A percentile compares a stretch with the other conserved stretches of the same genome.
These are phyloP conservation scores for Campaea margaritaria DNA, from an alignment of 2,888 invertebrate species.

Conservation along the genomic window DNA sequence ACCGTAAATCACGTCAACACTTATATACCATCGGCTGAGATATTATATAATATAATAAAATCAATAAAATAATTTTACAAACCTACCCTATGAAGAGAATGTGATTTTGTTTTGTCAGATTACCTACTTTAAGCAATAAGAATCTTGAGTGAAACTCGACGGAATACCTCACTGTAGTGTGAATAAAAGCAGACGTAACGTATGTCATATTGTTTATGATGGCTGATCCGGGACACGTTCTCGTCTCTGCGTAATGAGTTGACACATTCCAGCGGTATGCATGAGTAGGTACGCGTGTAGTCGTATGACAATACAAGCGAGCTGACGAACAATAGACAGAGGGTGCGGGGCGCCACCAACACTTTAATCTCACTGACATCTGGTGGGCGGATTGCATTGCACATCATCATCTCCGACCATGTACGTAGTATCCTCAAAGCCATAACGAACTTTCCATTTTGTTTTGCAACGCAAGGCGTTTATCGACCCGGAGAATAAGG, in stretches of 20 bases:
- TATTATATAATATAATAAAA: no score
- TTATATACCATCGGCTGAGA: no score
- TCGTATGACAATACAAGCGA: slow-evolving; percentile 31
- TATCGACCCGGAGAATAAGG: slow-evolving; percentile 69
- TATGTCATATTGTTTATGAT: background rate
- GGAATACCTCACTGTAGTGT: no score
- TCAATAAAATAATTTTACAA: no score
- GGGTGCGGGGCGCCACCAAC: slow-evolving; percentile 66
- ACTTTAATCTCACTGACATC: slow-evolving; percentile 64
- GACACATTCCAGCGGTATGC: slow-evolving; percentile 52
- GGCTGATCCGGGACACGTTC: slow-evolving; percentile 7
- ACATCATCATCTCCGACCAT: slow-evolving; percentile 75
- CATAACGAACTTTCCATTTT: slow-evolving; percentile 75
- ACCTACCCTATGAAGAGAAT: no score
- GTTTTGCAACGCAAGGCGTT: slow-evolving; percentile 71
- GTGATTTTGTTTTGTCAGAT: no score
- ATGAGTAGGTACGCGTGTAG: slow-evolving; percentile 20
- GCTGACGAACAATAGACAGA: slow-evolving; percentile 61
- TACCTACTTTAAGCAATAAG: no score
- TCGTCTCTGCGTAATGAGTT: slow-evolving; percentile 22
- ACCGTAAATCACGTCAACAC: no score
- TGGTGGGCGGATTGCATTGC: slow-evolving; percentile 74
- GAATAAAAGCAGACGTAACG: no score
- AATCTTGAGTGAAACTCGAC: no score
- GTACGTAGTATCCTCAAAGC: slow-evolving; percentile 64